phyloP scores from a whole-genome alignment of 2,113 vertebrate species.

The Peucedramus taeniatus region DNA sequence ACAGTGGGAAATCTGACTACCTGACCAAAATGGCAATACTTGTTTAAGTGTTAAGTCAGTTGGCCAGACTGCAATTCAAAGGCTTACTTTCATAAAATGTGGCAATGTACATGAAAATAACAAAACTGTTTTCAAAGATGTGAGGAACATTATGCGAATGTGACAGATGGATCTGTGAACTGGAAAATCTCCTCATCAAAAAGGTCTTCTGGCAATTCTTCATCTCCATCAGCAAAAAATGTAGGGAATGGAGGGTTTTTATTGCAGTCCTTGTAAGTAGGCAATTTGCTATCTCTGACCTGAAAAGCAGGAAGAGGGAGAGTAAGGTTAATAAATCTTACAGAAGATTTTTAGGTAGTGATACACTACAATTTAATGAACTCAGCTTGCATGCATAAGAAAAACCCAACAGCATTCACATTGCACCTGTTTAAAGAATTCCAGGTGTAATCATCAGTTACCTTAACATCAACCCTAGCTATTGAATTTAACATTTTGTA shows the following conservation, averaged over 20 bases:
- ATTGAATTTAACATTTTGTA: background rate
- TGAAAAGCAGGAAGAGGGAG: constrained; percentile 39
- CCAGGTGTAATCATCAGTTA: background rate
- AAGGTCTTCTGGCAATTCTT: constrained; percentile 86
- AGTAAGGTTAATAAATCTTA: background rate
- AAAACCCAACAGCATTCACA: background rate
- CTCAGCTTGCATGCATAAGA: background rate
- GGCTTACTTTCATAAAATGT: background rate
- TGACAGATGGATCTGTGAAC: constrained; percentile 79
- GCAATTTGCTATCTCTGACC: constrained; percentile 82
- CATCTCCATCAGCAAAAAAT: constrained; percentile 87
- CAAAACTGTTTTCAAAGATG: background rate
- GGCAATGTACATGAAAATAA: background rate
- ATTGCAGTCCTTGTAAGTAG: constrained; percentile 61
- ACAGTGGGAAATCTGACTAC: background rate
- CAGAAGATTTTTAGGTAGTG: background rate
- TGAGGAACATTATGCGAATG: constrained; percentile 43
- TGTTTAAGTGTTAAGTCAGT: background rate
- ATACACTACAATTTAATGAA: background rate
- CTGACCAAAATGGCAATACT: background rate
- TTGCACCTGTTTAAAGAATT: background rate
- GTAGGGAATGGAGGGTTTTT: constrained; percentile 88
- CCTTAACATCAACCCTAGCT: background rate
- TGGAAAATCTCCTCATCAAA: constrained; percentile 83
- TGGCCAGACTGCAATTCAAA: background rate